A percentile compares a stretch with the other conserved stretches of the same genome.
These are phyloP conservation scores for Bombus difficillimus DNA, from an alignment of 1,140 invertebrate genomes.

Conservation along the genomic window DNA sequence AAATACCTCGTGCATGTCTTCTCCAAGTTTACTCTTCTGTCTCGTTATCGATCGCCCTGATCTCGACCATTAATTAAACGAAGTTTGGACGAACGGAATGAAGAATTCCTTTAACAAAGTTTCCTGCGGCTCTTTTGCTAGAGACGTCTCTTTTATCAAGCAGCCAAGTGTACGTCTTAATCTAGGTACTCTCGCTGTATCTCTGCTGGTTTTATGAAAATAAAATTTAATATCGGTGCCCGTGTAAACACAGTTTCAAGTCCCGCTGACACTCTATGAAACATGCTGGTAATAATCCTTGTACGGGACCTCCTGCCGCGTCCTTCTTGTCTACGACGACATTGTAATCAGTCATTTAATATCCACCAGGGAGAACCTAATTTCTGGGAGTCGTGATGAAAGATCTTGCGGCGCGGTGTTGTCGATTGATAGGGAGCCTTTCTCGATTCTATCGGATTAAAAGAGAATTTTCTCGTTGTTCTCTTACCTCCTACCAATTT, in stretches of 20 bases:
- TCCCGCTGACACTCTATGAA: background rate
- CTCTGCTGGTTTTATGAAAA: constrained; percentile 31
- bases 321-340: constrained; percentile 10
- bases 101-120: background rate
- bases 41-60: background rate
- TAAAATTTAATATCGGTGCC: constrained; percentile 54
- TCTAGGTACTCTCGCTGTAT: background rate
- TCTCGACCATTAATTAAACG: constrained; percentile 49
- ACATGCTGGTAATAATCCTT: constrained; percentile 52
- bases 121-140: background rate
- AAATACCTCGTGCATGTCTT: background rate
- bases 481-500: background rate
- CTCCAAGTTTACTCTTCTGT: background rate
- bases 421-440: background rate
- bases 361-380: constrained; percentile 39
- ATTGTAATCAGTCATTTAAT: constrained; percentile 61
- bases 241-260: constrained; percentile 24
- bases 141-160: background rate
- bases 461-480: background rate
- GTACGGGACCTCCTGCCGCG: background rate
- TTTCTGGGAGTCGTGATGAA: constrained; percentile 36
- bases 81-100: constrained; percentile 31
- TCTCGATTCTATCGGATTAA: background rate
- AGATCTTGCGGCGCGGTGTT: constrained; percentile 14
- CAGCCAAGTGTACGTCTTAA: constrained; percentile 3